Conservation (phyloP, 2,113 vertebrate species). For the Cygnus buccinator region DNA sequence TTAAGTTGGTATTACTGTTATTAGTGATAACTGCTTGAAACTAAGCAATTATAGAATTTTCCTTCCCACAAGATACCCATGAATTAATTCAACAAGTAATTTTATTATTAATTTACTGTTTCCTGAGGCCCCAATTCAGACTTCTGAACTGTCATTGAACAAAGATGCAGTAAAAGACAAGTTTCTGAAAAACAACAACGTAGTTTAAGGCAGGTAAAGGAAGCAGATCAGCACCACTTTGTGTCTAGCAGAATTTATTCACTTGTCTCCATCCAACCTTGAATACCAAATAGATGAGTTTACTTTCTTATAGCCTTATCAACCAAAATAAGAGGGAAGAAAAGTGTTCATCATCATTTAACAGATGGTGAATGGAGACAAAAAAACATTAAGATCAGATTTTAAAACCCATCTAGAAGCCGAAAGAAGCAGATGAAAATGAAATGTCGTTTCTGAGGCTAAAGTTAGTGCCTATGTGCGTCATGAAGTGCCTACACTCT, state of each 20-base stretch:
- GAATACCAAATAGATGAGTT: not conserved
- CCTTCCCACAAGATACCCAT: not conserved
- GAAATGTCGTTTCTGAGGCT: not conserved
- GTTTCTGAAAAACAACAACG: not conserved
- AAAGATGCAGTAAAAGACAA: not conserved
- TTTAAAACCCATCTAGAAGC: conserved; percentile 24
- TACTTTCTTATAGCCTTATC: not conserved
- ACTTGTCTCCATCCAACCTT: not conserved
- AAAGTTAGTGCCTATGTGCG: not conserved
- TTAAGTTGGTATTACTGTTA: not conserved
- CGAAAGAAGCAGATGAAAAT: conserved; percentile 1
- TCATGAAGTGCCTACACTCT: not conserved
- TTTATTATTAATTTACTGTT: not conserved
- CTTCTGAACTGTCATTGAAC: not conserved
- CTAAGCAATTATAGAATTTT: not conserved
- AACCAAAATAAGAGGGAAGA: not conserved
- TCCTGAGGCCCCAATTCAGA: not conserved
- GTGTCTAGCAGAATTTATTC: not conserved
- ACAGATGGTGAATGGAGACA: not conserved
- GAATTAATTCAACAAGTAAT: not conserved
- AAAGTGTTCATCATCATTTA: conserved; percentile 9
- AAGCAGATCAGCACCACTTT: not conserved
- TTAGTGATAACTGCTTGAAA: not conserved
- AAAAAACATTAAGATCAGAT: not conserved
- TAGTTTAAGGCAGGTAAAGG: not conserved